Base-by-base conservation (phyloP, 2,888 invertebrate genomes). In the Tenthredo mesomela region DNA sequence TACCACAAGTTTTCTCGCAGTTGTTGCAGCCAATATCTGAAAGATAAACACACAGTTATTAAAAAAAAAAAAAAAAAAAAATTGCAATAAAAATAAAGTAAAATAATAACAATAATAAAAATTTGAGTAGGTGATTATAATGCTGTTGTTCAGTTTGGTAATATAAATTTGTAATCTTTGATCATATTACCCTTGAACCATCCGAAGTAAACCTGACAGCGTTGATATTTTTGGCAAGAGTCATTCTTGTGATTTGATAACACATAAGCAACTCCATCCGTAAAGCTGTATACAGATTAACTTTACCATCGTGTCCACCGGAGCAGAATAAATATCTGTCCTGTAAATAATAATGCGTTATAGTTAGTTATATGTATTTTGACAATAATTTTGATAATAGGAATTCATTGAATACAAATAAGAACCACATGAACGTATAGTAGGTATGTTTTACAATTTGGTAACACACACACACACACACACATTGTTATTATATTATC, bases 241-340 rank as follows among this genome's bases (percentile, higher is more conserved):
- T 93, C 89, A 93, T 91, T 18, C 93, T 92, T 33, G 93, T 93
- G 78, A 94, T 93, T 90, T 93, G 91, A 86, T 93, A 94, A 85
- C 93, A 93, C 91, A 93, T 93, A 37, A 94, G 90, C 73, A 93
- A 89, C 87, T 94, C 93, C 89, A 93, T 91, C 18, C 93, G 91
- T 58, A 93, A 88, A 6, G 94, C 93, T 12, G 93, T 93, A 86
- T 94, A 94, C 50, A 94, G 89, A 87, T 94, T 93, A 73, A 94
- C 93, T 88, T 94, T 94, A 18, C 94, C 94, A 92, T 94, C 94
- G 87, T 93, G 93, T 37, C 93, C 94, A 33, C 94, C 94, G 21
- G 94, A 94, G 88, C 94, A 94, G 88, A 94, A 94, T 82, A 94
- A 88, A 88, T 94, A 94, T 84, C 94, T 92, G 86, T 94, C 94